Percentiles rank a stretch among this genome's conserved stretches.
phyloP scores from a whole-genome alignment of 1,140 invertebrate genomes.

The Linepithema humile region DNA sequence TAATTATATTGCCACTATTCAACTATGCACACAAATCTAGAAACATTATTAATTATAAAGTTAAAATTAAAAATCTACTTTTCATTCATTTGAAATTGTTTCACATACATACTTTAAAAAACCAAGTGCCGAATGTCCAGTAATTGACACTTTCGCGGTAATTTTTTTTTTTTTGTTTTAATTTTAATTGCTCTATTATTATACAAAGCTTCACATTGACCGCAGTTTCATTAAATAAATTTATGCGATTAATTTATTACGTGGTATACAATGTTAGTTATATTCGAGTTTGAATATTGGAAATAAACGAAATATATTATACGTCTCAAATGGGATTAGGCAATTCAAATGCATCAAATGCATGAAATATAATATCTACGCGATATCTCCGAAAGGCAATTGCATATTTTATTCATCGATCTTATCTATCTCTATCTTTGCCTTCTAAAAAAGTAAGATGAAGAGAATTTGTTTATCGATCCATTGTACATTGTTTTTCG shows the following conservation, averaged over 20 bases:
- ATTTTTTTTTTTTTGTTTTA: no score
- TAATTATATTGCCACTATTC: no score
- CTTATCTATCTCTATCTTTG: not conserved
- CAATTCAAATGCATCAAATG: not conserved
- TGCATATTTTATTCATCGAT: not conserved
- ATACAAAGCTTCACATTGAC: not conserved
- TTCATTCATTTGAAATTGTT: no score
- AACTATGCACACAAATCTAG: no score
- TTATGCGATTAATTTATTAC: not conserved
- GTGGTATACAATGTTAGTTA: not conserved
- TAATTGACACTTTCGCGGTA: no score
- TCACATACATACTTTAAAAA: no score
- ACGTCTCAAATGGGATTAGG: not conserved
- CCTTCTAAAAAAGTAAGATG: not conserved
- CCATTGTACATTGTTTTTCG: not conserved
- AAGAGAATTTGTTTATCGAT: slow-evolving; percentile 33
- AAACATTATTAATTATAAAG: no score
- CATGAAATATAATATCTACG: not conserved
- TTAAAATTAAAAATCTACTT: no score
- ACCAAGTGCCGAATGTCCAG: not conserved
- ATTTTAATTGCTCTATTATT: not conserved
- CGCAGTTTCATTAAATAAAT: not conserved
- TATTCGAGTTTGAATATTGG: not conserved
- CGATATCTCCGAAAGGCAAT: not conserved
- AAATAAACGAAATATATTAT: not conserved